Base-by-base conservation (phyloP, 2,888 invertebrate species). In the Exephanes ischioxanthus region DNA sequence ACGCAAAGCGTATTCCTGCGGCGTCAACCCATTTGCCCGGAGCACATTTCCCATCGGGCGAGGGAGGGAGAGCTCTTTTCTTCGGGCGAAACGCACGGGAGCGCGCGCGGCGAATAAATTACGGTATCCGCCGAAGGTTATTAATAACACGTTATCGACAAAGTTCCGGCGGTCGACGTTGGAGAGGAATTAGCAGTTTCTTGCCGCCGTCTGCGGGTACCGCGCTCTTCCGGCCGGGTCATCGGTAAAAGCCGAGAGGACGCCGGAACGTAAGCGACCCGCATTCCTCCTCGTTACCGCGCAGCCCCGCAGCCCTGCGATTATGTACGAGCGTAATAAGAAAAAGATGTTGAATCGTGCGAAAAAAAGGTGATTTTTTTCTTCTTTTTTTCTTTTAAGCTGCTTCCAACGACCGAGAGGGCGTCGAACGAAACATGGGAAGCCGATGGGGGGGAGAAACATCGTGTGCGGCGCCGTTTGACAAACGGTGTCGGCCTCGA, bases 1-100 rank as follows among this genome's bases (percentile, higher is more conserved):
- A 55, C 72, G 72, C 41, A 41, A 41, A 41, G 41, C 41, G 41
- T 11, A 41, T 2, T 41, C 11, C 30, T 0, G 30, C 30, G 30
- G 5, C 33, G 11, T 41, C 11, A 86, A 82, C 83, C 26, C 72
- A 85, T 84, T 87, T 83, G 85, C 83, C 73, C 82, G 68, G 78
- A 85, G 67, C 55, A 37, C 51, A 30, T 58, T 72, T 67, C 41
- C 41, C 67, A 22, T 76, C 51, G 16, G 30, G n/a, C 51, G 45
- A 16, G 3, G 16, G 3, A 4, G 45, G n/a, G n/a, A 45, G 16
- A 48, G 26, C 22, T 58, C 58, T 58, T 26, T 26, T 26, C 26
- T 11, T 14, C 4, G 11, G 26, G 14, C 14, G 22, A 22, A 26
- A 58, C 58, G 58, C 22, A 14, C 1, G 11, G 4, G 14, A 14